Conservation (phyloP, 2,888 invertebrate genomes). For the Campaea margaritaria region DNA sequence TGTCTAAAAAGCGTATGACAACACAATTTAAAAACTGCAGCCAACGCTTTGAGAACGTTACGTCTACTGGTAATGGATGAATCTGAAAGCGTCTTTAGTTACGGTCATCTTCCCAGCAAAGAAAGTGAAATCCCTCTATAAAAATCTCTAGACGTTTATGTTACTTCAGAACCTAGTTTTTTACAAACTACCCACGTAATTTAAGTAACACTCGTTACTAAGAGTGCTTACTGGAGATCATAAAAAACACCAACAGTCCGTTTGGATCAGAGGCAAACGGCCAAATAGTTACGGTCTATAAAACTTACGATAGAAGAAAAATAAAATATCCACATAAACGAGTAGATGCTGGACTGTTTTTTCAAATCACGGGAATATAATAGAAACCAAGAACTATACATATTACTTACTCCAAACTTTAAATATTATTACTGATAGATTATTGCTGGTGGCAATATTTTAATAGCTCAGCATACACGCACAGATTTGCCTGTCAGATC, state of each 20-base stretch:
- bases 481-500: too few relatives aligned
- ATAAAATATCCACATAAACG: constrained; percentile 19
- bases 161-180: constrained; percentile 22
- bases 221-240: constrained; percentile 26
- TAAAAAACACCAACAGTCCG: constrained; percentile 31
- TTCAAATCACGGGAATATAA: not conserved
- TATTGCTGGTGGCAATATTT: too few relatives aligned
- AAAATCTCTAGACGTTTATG: constrained; percentile 21
- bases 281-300: constrained; percentile 27
- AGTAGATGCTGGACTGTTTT: not conserved
- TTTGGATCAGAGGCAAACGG: constrained; percentile 25
- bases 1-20: too few relatives aligned
- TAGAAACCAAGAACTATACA: too few relatives aligned
- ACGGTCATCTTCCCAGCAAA: constrained; percentile 13
- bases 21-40: too few relatives aligned
- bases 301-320: constrained; percentile 22
- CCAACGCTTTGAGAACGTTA: too few relatives aligned
- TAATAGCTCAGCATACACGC: too few relatives aligned
- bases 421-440: too few relatives aligned
- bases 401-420: too few relatives aligned
- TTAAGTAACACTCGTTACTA: constrained; percentile 13
- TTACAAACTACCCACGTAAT: constrained; percentile 22
- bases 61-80: not conserved
- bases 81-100: constrained; percentile 9
- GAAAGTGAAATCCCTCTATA: constrained; percentile 23